These are phyloP conservation scores for Eleutherodactylus coqui DNA, from an alignment of 2,797 vertebrate species.

Conservation along the genomic window DNA sequence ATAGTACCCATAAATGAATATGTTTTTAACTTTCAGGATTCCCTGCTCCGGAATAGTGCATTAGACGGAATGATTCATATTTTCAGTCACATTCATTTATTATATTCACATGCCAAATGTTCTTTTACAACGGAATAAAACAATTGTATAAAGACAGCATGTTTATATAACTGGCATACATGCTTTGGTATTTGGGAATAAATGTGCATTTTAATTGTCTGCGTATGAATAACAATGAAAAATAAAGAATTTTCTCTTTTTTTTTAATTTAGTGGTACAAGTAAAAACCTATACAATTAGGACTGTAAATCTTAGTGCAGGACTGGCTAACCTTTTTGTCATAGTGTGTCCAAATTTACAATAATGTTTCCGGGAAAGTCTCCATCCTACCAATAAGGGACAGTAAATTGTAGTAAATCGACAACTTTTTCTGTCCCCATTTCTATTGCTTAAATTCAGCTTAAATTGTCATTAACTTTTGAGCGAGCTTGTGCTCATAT, in stretches of 20 bases:
- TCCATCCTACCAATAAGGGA: too few relatives aligned
- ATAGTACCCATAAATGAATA: conserved; percentile 62
- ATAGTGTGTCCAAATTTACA: not conserved
- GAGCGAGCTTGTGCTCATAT: too few relatives aligned
- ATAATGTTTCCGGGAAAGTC: too few relatives aligned
- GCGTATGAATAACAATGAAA: not conserved
- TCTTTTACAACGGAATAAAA: conserved; percentile 25
- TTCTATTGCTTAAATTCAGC: too few relatives aligned
- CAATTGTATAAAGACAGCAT: conserved; percentile 13
- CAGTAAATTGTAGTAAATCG: too few relatives aligned
- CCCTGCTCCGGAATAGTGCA: conserved; percentile 21
- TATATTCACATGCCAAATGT: conserved; percentile 39
- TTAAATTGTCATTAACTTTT: too few relatives aligned
- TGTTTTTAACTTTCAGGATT: conserved; percentile 60
- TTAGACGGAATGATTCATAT: conserved; percentile 40
- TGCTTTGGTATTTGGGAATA: not conserved
- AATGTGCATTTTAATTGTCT: not conserved
- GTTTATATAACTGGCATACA: conserved; percentile 11
- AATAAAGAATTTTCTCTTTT: not conserved
- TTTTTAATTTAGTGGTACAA: not conserved
- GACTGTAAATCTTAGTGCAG: not conserved
- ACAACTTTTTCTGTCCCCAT: too few relatives aligned
- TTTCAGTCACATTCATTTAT: conserved; percentile 35
- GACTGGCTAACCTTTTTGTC: not conserved
- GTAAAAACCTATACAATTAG: not conserved